Conservation (phyloP, 2,113 vertebrate genomes). For the Philantomba maxwellii region DNA sequence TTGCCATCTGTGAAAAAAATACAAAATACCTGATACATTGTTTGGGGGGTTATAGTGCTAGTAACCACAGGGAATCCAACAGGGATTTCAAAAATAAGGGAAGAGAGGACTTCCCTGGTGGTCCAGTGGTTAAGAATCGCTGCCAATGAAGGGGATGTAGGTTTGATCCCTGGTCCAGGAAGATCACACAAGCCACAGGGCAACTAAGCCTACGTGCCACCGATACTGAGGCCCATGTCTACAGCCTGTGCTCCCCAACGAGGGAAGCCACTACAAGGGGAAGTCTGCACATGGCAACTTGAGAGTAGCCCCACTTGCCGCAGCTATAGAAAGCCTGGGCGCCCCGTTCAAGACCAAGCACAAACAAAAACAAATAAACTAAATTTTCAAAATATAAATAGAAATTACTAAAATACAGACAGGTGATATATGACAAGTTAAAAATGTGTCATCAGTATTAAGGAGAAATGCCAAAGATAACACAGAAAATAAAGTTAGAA, state of each 20-base stretch:
- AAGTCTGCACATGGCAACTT: background rate
- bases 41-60: background rate
- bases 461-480: background rate
- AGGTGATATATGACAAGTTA: background rate
- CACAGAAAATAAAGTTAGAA: background rate
- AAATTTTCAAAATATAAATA: background rate
- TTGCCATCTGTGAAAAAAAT: background rate
- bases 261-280: background rate
- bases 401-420: background rate
- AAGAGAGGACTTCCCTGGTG: background rate
- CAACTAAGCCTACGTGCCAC: background rate
- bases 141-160: background rate
- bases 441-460: conserved; percentile 20
- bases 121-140: background rate
- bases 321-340: background rate
- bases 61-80: background rate
- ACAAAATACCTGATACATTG: background rate
- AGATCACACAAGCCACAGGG: background rate
- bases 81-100: background rate
- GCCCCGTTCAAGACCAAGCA: background rate
- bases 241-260: background rate
- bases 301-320: background rate
- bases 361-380: background rate
- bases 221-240: background rate
- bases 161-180: background rate